Percentiles rank a stretch among this genome's conserved stretches.
Evolutionary conservation across 2,888 invertebrate species (phyloP).

Genomic region (Euzophera pinguis): DNA sequence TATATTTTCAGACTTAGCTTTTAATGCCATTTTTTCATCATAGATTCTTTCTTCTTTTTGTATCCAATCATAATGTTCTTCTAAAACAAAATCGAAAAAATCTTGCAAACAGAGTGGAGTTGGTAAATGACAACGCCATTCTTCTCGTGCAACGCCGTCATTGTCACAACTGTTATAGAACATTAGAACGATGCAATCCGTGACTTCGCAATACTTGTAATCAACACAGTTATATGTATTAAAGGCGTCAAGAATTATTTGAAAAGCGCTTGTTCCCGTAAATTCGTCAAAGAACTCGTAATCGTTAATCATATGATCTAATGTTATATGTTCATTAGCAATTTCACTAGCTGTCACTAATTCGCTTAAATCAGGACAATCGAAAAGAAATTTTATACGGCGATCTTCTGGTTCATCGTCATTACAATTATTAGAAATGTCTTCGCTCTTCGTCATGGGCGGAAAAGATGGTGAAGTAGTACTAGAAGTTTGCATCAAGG

Average conservation of each 20-base stretch:
- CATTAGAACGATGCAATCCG: conserved; percentile 63
- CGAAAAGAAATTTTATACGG: conserved; percentile 52
- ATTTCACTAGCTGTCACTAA: conserved; percentile 65
- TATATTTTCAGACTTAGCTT: conserved; percentile 41
- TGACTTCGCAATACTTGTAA: conserved; percentile 70
- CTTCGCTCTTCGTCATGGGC: conserved; percentile 45
- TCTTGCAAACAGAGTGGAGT: conserved; percentile 77
- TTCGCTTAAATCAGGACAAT: conserved; percentile 67
- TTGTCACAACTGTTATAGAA: conserved; percentile 64
- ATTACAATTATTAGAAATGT: conserved; percentile 27
- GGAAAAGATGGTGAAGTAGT: conserved; percentile 39
- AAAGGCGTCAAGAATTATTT: conserved; percentile 56
- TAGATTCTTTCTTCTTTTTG: conserved; percentile 58
- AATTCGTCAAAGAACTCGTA: conserved; percentile 69
- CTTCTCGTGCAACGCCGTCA: conserved; percentile 58
- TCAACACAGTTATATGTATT: conserved; percentile 63
- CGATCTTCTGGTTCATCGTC: conserved; percentile 33
- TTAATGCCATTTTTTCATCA: conserved; percentile 39
- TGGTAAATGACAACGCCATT: conserved; percentile 67
- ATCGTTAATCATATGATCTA: conserved; percentile 58
- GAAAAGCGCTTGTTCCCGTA: conserved; percentile 45
- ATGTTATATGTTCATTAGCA: conserved; percentile 40
- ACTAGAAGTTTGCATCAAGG: conserved; percentile 29
- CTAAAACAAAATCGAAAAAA: conserved; percentile 73
- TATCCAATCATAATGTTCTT: conserved; percentile 74